phyloP scores from a whole-genome alignment of 2,797 vertebrate genomes.

The Darevskia mixta region DNA sequence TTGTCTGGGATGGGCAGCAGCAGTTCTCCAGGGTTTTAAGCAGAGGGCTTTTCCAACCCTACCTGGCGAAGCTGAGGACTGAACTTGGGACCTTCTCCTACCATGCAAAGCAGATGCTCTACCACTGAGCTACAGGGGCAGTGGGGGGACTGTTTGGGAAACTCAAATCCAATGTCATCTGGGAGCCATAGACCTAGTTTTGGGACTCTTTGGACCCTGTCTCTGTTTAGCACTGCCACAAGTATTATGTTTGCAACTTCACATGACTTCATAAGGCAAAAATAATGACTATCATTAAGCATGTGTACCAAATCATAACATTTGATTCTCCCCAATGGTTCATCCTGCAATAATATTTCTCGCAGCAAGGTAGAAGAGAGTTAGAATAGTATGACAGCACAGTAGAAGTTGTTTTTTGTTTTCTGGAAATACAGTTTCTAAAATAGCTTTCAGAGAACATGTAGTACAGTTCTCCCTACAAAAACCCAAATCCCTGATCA shows the following conservation, averaged over 20 bases:
- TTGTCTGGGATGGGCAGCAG: neutral
- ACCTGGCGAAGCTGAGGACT: neutral
- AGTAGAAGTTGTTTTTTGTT: neutral
- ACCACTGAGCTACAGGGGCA: neutral
- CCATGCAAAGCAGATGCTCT: too few species aligned
- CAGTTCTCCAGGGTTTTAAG: neutral
- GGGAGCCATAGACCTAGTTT: neutral
- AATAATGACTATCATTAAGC: neutral
- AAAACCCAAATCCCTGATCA: neutral
- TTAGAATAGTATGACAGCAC: neutral
- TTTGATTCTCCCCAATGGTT: neutral
- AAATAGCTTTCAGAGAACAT: neutral
- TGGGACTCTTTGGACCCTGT: neutral
- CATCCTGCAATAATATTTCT: neutral
- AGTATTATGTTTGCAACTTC: neutral
- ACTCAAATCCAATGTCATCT: neutral
- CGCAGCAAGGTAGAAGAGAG: neutral
- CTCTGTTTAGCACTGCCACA: neutral
- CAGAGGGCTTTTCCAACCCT: neutral
- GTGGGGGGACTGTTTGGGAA: neutral
- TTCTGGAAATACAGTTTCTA: neutral
- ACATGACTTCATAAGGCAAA: neutral
- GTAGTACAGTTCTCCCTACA: neutral
- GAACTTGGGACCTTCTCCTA: too few species aligned
- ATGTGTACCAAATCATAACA: too few species aligned